Evolutionary conservation across 2,113 vertebrate species (phyloP).

Genomic region (Gobius niger): DNA sequence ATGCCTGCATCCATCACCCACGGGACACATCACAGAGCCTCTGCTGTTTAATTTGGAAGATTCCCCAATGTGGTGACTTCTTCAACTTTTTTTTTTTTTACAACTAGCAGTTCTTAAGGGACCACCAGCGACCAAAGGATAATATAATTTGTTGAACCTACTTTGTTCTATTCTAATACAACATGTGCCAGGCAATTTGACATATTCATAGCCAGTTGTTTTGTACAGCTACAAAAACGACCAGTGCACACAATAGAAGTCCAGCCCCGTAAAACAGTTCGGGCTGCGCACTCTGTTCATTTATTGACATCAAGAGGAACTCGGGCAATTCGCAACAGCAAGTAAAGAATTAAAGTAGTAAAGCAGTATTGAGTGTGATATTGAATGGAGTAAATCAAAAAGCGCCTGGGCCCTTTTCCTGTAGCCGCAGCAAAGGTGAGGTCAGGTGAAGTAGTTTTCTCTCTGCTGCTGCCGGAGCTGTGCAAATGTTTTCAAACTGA

Average conservation of each 20-base stretch:
- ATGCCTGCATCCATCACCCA: not conserved
- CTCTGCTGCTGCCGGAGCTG: not conserved
- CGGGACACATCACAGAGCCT: not conserved
- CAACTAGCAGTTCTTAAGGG: not conserved
- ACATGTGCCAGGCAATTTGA: conserved; percentile 12
- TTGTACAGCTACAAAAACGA: not conserved
- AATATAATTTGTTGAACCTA: not conserved
- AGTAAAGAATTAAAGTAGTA: conserved; percentile 18
- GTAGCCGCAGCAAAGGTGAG: not conserved
- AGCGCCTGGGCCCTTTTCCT: not conserved
- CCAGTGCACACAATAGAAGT: conserved; percentile 11
- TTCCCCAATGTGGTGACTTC: not conserved
- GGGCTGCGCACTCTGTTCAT: conserved; percentile 1
- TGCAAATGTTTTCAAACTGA: not conserved
- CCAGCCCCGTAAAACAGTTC: conserved; percentile 11
- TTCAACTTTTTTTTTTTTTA: too few species aligned
- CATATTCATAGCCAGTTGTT: conserved; percentile 17
- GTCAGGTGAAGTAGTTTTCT: conserved; percentile 1
- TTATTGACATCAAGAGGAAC: conserved; percentile 27
- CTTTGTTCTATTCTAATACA: not conserved
- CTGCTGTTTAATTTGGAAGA: not conserved
- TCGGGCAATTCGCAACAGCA: conserved; percentile 24
- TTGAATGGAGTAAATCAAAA: conserved; percentile 35
- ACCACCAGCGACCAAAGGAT: not conserved
- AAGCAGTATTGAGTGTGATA: conserved; percentile 29